A percentile compares a stretch with the other conserved stretches of the same genome.
These are phyloP conservation scores for Grammomys dolichurus DNA, from an alignment of 2,113 vertebrate genomes.

Conservation along the genomic window DNA sequence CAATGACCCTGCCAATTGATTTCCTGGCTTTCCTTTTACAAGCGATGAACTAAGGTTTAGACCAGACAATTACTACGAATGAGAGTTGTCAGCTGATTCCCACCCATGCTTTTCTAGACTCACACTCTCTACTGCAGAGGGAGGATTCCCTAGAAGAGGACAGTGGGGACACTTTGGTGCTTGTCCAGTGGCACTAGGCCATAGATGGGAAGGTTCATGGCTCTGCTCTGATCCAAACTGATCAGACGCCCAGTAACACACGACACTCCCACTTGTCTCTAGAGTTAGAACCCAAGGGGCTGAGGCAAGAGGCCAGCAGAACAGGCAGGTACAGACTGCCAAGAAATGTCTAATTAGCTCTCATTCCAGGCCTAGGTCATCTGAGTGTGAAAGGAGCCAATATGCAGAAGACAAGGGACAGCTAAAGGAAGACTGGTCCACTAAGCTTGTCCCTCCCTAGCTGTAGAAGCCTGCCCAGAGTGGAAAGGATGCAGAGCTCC, in stretches of 20 bases:
- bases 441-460: too few species aligned
- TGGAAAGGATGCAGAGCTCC: not conserved
- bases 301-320: not conserved
- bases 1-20: not conserved
- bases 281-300: slow-evolving; percentile 17
- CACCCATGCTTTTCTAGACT: not conserved
- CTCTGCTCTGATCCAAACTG: not conserved
- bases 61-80: not conserved
- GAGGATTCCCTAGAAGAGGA: not conserved
- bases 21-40: not conserved
- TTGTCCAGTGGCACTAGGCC: not conserved
- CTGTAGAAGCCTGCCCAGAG: not conserved
- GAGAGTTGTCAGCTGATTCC: not conserved
- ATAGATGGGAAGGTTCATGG: not conserved
- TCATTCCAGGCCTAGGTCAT: slow-evolving; percentile 43
- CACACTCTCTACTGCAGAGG: not conserved
- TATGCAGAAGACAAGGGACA: not conserved
- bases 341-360: slow-evolving; percentile 57
- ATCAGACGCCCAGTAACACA: not conserved
- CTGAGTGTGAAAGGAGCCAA: slow-evolving; percentile 6
- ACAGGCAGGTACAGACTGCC: slow-evolving; percentile 12
- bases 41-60: not conserved
- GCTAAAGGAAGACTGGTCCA: not conserved
- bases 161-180: not conserved
- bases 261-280: not conserved